A percentile compares a stretch with the other conserved stretches of the same genome.
Evolutionary conservation across 2,113 vertebrate genomes (phyloP).

Genomic region (Buteo buteo): DNA sequence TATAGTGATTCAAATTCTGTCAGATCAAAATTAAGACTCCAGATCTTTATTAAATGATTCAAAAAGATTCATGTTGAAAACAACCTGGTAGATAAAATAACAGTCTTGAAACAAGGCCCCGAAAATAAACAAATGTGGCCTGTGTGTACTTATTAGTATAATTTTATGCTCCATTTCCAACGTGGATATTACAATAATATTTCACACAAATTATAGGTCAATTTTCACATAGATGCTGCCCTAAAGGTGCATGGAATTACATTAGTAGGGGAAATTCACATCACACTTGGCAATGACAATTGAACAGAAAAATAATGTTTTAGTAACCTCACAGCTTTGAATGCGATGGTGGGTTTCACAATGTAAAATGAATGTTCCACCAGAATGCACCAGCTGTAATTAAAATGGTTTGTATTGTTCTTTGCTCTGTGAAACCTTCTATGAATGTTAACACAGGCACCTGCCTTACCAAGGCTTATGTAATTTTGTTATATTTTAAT

Average conservation of each 20-base stretch:
- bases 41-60: neutral
- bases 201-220: constrained; percentile 34
- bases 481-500: neutral
- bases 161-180: constrained; percentile 42
- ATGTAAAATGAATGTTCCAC: neutral
- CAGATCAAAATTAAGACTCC: neutral
- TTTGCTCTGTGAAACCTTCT: neutral
- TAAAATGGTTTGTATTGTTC: neutral
- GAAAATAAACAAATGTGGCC: neutral
- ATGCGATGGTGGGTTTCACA: neutral
- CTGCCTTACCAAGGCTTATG: neutral
- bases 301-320: neutral
- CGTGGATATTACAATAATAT: constrained; percentile 35
- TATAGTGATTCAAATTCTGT: neutral
- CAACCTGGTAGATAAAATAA: neutral
- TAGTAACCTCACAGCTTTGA: neutral
- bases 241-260: constrained; percentile 26
- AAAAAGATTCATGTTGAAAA: neutral
- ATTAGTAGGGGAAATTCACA: neutral
- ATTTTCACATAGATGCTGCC: constrained; percentile 32
- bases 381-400: neutral
- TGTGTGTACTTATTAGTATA: neutral
- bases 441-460: neutral
- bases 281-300: neutral
- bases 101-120: neutral